Percentiles rank a stretch among this genome's conserved stretches.
Evolutionary conservation across 2,888 invertebrate genomes (phyloP).

Genomic region (Leptopilina drosophilae): DNA sequence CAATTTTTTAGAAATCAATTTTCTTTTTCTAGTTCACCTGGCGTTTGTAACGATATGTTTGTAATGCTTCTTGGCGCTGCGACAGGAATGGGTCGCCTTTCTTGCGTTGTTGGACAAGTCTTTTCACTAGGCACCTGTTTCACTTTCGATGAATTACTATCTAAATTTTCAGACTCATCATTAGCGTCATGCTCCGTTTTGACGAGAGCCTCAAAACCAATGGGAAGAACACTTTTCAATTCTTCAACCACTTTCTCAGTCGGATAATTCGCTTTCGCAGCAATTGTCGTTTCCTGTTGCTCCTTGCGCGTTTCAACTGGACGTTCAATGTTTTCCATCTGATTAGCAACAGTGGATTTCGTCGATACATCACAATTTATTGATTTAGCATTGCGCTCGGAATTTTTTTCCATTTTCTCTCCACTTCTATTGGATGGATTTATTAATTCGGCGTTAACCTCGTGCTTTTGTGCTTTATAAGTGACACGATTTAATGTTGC

Average conservation of each 20-base stretch:
- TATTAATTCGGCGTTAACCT: slow-evolving; percentile 73
- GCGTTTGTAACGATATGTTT: slow-evolving; percentile 60
- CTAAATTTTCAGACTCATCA: slow-evolving; percentile 47
- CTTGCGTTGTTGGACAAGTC: slow-evolving; percentile 70
- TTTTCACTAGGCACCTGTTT: slow-evolving; percentile 70
- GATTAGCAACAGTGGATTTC: slow-evolving; percentile 33
- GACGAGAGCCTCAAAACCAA: slow-evolving; percentile 49
- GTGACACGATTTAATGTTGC: slow-evolving; percentile 82
- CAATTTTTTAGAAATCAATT: too few relatives aligned
- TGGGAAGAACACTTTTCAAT: slow-evolving; percentile 49
- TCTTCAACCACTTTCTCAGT: slow-evolving; percentile 54
- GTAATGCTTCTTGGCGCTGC: slow-evolving; percentile 79
- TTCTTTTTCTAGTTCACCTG: slow-evolving; percentile 50
- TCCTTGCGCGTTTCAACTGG: neutral
- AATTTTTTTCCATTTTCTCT: slow-evolving; percentile 53
- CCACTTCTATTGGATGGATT: slow-evolving; percentile 52
- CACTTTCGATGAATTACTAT: slow-evolving; percentile 51
- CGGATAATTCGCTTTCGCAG: slow-evolving; percentile 48
- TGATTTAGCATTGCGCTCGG: slow-evolving; percentile 56
- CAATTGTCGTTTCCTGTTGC: neutral
- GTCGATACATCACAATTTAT: slow-evolving; percentile 5
- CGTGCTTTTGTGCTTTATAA: slow-evolving; percentile 78
- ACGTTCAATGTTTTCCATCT: slow-evolving; percentile 41
- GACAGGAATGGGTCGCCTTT: slow-evolving; percentile 78
- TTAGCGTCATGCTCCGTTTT: slow-evolving; percentile 11